A percentile compares a stretch with the other conserved stretches of the same genome.
These are phyloP conservation scores for Pedionomus torquatus DNA, from an alignment of 2,113 vertebrate species.

Conservation along the genomic window DNA sequence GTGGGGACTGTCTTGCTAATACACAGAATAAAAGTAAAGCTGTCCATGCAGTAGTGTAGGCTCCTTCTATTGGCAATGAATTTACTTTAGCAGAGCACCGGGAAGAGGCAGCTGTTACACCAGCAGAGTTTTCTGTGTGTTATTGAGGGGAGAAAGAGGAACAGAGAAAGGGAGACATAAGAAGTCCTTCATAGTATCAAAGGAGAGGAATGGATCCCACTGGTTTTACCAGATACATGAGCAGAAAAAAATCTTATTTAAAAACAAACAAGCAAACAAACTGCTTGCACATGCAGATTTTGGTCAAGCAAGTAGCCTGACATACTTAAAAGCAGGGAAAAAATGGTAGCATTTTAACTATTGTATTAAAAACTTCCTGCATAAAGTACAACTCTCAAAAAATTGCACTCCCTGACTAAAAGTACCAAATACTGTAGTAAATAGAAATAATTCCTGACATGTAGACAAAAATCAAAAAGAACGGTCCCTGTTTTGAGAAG, in stretches of 20 bases:
- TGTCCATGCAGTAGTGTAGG: background rate
- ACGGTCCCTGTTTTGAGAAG: background rate
- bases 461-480: background rate
- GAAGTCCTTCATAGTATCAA: background rate
- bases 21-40: background rate
- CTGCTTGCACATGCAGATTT: background rate
- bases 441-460: background rate
- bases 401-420: background rate
- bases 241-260: background rate
- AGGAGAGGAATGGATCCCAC: background rate
- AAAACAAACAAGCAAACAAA: background rate
- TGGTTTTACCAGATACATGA: background rate
- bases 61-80: background rate
- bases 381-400: background rate
- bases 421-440: background rate
- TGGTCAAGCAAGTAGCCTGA: background rate
- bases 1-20: background rate
- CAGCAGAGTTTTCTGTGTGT: background rate
- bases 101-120: background rate
- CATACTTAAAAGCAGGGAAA: background rate
- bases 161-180: background rate
- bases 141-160: background rate
- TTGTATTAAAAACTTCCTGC: background rate
- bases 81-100: background rate
- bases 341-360: background rate